These are phyloP conservation scores for Chrysemys picta DNA, from an alignment of 2,113 vertebrate species.

Conservation along the genomic window DNA sequence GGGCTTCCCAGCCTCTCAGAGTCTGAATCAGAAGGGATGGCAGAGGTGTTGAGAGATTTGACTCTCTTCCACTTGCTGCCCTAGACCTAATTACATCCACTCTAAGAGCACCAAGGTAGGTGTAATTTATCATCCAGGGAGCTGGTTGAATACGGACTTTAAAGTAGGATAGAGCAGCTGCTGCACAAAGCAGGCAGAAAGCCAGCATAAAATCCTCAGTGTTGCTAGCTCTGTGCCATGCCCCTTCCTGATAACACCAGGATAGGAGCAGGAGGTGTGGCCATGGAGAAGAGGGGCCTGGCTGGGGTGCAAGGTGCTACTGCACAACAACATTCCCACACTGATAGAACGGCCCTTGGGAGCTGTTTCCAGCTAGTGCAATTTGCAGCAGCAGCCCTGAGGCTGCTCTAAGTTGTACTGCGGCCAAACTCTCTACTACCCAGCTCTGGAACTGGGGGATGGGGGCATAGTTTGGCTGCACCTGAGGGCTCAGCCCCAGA, in stretches of 20 bases:
- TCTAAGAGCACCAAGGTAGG: not conserved
- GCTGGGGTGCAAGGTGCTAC: not conserved
- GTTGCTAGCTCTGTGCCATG: rapidly evolving
- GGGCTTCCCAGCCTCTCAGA: rapidly evolving
- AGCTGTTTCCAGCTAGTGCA: not conserved
- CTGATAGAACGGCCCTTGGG: not conserved
- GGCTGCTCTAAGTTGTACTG: not conserved
- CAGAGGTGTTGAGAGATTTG: not conserved
- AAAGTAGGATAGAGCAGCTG: rapidly evolving
- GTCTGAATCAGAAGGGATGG: not conserved
- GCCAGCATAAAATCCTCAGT: not conserved
- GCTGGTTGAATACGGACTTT: not conserved
- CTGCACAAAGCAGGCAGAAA: rapidly evolving
- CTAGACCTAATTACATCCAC: not conserved
- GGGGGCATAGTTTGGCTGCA: not conserved
- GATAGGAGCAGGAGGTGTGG: not conserved
- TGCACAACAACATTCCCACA: not conserved
- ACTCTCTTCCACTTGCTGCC: not conserved
- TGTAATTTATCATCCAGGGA: not conserved
- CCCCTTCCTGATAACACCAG: not conserved
- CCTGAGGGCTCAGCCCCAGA: not conserved
- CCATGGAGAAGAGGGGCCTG: not conserved
- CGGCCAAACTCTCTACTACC: not conserved
- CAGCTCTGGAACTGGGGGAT: not conserved
- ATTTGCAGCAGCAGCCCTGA: not conserved